Conservation (phyloP, 1,140 invertebrate species). For the Amphibalanus amphitrite region DNA sequence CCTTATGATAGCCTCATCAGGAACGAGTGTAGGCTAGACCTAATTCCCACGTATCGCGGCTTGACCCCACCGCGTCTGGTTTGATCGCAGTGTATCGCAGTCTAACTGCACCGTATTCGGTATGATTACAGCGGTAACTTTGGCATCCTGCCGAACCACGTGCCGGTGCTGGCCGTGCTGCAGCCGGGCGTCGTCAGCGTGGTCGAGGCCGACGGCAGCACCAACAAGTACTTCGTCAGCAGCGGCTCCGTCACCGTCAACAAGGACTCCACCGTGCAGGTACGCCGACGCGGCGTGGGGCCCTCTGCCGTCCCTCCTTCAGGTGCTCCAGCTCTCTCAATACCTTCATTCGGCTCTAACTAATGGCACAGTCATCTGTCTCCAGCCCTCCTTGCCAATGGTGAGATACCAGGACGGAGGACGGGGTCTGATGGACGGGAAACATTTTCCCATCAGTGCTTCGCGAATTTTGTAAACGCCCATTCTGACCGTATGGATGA, state of each 20-base stretch:
- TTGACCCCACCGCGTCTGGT: no score
- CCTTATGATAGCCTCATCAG: no score
- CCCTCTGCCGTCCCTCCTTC: no score
- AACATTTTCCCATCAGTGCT: not conserved
- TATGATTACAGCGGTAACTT: constrained; percentile 49
- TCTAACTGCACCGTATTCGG: no score
- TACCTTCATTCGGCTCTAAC: no score
- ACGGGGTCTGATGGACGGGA: not conserved
- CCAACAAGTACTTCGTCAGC: constrained; percentile 86
- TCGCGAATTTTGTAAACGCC: not conserved
- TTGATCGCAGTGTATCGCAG: no score
- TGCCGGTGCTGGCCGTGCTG: constrained; percentile 85
- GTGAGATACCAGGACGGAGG: not conserved
- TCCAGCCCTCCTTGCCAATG: not conserved
- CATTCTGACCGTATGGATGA: constrained; percentile 7
- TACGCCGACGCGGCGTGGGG: not conserved
- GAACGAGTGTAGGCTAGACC: no score
- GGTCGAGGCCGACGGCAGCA: constrained; percentile 63
- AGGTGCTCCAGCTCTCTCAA: no score
- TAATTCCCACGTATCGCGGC: no score
- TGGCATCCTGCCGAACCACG: constrained; percentile 94
- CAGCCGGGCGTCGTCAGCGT: constrained; percentile 93
- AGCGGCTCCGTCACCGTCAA: constrained; percentile 96
- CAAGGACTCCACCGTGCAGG: constrained; percentile 63
- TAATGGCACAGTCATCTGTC: not conserved